phyloP scores from a whole-genome alignment of 2,888 invertebrate genomes.

The Creontiades dilutus region DNA sequence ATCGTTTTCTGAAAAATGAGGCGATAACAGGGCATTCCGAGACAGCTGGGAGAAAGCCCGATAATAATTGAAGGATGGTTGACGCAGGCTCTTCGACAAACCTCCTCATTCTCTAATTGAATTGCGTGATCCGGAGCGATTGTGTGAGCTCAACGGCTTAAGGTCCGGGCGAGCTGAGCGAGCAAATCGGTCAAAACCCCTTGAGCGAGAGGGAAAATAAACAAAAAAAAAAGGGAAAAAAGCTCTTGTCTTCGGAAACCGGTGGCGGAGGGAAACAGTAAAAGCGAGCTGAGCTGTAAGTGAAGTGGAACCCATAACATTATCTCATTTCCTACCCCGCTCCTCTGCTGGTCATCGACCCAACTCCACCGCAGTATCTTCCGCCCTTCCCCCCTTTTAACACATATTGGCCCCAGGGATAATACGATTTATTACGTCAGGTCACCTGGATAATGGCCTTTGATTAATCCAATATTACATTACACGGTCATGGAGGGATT shows the following conservation, averaged over 20 bases:
- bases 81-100: conserved; percentile 47
- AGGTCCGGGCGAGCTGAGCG: background rate
- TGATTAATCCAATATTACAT: conserved; percentile 36
- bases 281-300: conserved; percentile 21
- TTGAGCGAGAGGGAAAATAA: background rate
- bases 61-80: conserved; percentile 36
- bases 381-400: conserved; percentile 14
- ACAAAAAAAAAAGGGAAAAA: background rate
- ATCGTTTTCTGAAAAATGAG: background rate
- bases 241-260: background rate
- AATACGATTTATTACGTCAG: conserved; percentile 31
- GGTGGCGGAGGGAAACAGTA: conserved; percentile 28
- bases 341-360: background rate
- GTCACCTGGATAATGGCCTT: conserved; percentile 28
- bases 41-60: background rate
- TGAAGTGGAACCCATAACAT: conserved; percentile 52
- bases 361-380: conserved; percentile 33
- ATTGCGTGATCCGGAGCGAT: conserved; percentile 60
- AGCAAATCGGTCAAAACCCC: background rate
- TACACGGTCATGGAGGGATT: background rate
- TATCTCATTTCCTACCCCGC: conserved; percentile 15
- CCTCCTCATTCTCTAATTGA: conserved; percentile 62
- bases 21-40: background rate
- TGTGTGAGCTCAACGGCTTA: conserved; percentile 23
- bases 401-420: conserved; percentile 9